Evolutionary conservation across 2,113 vertebrate genomes (phyloP), one percentile per base, ranked within the genome.

Genomic region (Nestor notabilis): DNA sequence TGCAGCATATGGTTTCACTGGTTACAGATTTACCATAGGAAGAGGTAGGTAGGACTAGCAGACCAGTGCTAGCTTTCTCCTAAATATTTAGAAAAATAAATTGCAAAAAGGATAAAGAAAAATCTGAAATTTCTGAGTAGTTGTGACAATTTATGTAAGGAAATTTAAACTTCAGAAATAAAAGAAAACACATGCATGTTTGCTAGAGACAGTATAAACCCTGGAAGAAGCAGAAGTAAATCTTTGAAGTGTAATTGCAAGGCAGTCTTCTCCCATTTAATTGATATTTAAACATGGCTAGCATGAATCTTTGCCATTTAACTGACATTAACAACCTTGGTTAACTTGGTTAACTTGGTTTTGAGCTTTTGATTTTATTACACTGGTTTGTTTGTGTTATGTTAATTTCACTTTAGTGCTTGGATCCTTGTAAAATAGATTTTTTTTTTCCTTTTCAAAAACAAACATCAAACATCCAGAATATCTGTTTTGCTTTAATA

Each of bases 401-500:
- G 85, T 97, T 96, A 92, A 97, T 97, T 97, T 97, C 93, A 75
- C 81, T 94, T 96, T 85, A 87, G 72, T 95, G 85, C 83, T 93
- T 95, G 68, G 60, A 61, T 96, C 88, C 82, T 90, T 89, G 71
- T 91, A 96, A 90, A 95, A 91, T 83, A 87, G 39, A 25, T 83
- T 55, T 82, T 88, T 88, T 81, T 86, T 95, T 77, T 88, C 28
- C 69, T 83, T 84, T 74, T 55, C 76, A 91, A 75, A 96, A 91
- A 89, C 94, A 92, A 96, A 95, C 87, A 97, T 92, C 68, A 93
- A 91, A 92, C 52, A 66, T 88, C 28, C 66, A 77, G 75, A 95
- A 70, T 97, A 87, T 92, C 55, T 97, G 84, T 92, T 95, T 96
- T 93, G 94, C 91, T 97, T 97, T 95, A 95, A 97, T 97, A 95